Evolutionary conservation across 1,140 invertebrate species (phyloP).

Genomic region (Harlomillsia oculata): DNA sequence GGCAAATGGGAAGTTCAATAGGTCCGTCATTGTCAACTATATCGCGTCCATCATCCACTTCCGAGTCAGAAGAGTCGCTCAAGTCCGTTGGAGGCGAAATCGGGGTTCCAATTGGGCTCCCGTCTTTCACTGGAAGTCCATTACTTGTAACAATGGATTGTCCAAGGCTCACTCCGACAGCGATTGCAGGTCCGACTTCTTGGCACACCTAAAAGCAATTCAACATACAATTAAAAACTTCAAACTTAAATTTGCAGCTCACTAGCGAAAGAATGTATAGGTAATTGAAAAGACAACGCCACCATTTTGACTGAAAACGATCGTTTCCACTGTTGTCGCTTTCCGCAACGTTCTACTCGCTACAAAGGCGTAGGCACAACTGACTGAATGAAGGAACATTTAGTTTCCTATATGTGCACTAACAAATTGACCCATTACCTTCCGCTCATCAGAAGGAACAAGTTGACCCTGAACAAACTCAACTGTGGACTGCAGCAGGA

Average conservation of each 20-base stretch:
- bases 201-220: conserved; percentile 12
- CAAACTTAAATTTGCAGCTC: neutral
- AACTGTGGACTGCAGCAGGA: too few species aligned
- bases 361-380: too few species aligned
- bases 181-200: conserved; percentile 20
- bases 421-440: too few species aligned
- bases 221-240: neutral
- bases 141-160: conserved; percentile 11
- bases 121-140: conserved; percentile 1
- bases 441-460: too few species aligned
- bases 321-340: neutral
- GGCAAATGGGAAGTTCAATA: conserved; percentile 45
- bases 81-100: conserved; percentile 51
- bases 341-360: too few species aligned
- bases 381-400: too few species aligned
- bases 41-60: conserved; percentile 44
- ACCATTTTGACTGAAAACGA: neutral
- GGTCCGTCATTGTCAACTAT: neutral
- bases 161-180: conserved; percentile 8
- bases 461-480: too few species aligned
- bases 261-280: neutral
- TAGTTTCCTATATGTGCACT: too few species aligned
- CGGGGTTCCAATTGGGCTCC: neutral
- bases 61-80: conserved; percentile 72
- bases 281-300: too few species aligned